These are phyloP conservation scores for Cromileptes altivelis DNA, from an alignment of 2,113 vertebrate genomes.

Conservation along the genomic window DNA sequence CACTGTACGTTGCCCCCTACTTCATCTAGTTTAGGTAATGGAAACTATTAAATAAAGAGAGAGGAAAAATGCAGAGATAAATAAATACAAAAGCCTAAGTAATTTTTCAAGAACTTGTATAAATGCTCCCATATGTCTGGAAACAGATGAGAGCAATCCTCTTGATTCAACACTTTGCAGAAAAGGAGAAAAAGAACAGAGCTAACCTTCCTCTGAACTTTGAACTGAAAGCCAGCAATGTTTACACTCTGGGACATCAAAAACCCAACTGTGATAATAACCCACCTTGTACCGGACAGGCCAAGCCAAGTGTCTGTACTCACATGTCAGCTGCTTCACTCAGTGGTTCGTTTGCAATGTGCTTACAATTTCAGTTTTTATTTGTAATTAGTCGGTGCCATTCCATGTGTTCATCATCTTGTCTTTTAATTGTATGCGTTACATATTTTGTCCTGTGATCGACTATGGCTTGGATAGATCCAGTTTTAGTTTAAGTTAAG, in stretches of 20 bases:
- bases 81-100: conserved; percentile 75
- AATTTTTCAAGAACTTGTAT: conserved; percentile 77
- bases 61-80: conserved; percentile 70
- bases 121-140: conserved; percentile 82
- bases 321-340: neutral
- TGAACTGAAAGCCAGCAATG: conserved; percentile 50
- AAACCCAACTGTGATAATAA: conserved; percentile 50
- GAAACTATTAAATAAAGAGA: conserved; percentile 75
- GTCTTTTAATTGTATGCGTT: neutral
- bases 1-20: conserved; percentile 15
- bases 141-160: conserved; percentile 72
- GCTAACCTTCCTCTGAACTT: conserved; percentile 63
- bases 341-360: neutral
- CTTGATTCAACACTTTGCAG: conserved; percentile 59
- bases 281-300: conserved; percentile 1
- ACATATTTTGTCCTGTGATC: neutral
- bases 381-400: neutral
- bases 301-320: neutral
- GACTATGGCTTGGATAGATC: neutral
- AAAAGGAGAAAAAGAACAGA: conserved; percentile 23
- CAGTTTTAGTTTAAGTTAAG: neutral
- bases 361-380: neutral
- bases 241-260: conserved; percentile 37
- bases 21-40: conserved; percentile 69
- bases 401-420: neutral